A percentile compares a stretch with the other conserved stretches of the same genome.
Evolutionary conservation across 2,888 invertebrate genomes (phyloP).

Genomic region (Limnephilus rhombicus): DNA sequence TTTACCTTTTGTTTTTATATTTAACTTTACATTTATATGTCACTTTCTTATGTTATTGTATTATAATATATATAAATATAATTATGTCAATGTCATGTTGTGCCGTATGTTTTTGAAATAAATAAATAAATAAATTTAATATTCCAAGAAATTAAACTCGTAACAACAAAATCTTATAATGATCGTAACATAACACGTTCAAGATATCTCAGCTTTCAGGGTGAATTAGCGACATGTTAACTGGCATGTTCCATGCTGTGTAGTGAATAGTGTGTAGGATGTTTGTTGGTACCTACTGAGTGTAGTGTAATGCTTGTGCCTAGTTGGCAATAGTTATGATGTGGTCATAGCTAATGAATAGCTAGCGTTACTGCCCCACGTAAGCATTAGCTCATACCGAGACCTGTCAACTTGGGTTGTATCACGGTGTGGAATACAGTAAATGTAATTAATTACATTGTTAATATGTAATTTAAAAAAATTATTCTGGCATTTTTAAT

Average conservation of each 20-base stretch:
- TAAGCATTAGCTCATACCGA: neutral
- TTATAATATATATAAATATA: too few species aligned
- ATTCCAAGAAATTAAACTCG: neutral
- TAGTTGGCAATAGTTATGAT: slow-evolving; percentile 2
- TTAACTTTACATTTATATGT: too few species aligned
- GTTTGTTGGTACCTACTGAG: too few species aligned
- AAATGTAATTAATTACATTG: neutral
- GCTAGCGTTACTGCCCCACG: slow-evolving; percentile 8
- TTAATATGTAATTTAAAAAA: too few species aligned
- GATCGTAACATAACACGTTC: neutral
- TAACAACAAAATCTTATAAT: neutral
- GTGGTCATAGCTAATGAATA: slow-evolving; percentile 45
- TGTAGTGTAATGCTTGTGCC: neutral
- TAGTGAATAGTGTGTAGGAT: too few species aligned
- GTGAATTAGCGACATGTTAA: neutral
- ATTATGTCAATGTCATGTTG: too few species aligned
- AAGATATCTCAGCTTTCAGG: neutral
- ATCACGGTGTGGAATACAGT: neutral
- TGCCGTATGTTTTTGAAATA: too few species aligned
- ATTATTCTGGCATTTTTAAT: too few species aligned
- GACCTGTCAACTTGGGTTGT: neutral
- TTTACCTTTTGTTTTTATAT: too few species aligned
- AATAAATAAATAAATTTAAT: too few species aligned
- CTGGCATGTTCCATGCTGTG: neutral
- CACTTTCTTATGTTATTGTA: too few species aligned